Evolutionary conservation across 2,113 vertebrate genomes (phyloP).

Genomic region (Bubo blakistoni): DNA sequence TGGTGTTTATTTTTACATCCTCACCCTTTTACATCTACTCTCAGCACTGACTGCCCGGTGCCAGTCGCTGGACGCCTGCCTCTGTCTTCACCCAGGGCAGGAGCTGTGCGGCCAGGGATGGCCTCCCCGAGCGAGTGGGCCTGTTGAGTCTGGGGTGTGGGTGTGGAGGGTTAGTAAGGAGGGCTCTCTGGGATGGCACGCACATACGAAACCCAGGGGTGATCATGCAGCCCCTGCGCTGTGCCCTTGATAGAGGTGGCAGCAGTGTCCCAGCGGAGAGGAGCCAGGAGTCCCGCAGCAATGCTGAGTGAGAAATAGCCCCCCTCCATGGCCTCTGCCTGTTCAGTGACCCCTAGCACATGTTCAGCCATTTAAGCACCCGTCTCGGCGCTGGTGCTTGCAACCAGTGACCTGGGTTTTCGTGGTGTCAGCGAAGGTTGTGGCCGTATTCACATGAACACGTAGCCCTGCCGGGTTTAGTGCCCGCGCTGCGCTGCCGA

Average conservation of each 20-base stretch:
- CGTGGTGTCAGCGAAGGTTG: neutral
- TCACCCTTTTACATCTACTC: neutral
- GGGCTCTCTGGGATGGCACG: neutral
- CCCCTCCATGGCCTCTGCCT: neutral
- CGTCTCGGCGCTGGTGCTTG: accelerated
- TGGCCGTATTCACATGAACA: neutral
- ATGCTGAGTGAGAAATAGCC: neutral
- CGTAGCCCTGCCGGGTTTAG: neutral
- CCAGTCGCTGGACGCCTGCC: neutral
- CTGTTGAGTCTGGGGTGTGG: too few relatives aligned
- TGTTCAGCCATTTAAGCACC: neutral
- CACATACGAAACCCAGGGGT: neutral
- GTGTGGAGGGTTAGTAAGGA: neutral
- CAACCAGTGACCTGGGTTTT: neutral
- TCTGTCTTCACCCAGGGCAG: neutral
- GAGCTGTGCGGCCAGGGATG: accelerated
- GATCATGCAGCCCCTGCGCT: accelerated
- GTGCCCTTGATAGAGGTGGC: neutral
- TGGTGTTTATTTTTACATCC: slow-evolving; percentile 20
- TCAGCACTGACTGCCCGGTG: accelerated
- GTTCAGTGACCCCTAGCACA: accelerated
- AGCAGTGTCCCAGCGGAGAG: neutral
- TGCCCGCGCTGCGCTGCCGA: accelerated
- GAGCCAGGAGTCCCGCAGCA: accelerated
- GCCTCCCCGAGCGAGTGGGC: accelerated